Conservation (phyloP, 53 echinoderm and acorn worm species). For the Patiria pectinifera region DNA sequence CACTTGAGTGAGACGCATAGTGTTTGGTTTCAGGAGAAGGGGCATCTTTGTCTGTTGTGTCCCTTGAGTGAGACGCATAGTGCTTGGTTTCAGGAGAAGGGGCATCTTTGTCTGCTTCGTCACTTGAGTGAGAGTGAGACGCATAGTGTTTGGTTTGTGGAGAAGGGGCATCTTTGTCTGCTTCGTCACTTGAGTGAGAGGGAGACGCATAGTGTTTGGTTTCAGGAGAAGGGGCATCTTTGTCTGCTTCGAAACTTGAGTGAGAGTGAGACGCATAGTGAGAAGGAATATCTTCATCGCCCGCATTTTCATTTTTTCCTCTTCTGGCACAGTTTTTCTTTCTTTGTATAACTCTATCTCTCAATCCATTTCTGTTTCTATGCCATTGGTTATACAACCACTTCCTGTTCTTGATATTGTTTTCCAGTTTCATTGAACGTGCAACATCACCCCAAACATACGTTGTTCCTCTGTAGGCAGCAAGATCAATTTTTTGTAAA, state of each 20-base stretch:
- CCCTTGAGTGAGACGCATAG: too few relatives aligned
- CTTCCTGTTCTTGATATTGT: constrained; percentile 13
- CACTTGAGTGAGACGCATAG: too few relatives aligned
- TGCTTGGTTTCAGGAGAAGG: too few relatives aligned
- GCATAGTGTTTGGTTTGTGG: not conserved
- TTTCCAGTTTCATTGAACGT: not conserved
- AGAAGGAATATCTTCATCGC: not conserved
- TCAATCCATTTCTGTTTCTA: constrained; percentile 20
- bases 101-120: too few relatives aligned
- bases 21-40: too few relatives aligned
- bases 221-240: not conserved
- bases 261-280: too few relatives aligned
- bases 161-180: not conserved
- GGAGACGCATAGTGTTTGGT: not conserved
- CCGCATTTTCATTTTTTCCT: not conserved
- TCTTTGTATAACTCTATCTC: not conserved
- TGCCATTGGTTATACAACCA: constrained; percentile 39
- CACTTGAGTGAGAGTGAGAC: not conserved
- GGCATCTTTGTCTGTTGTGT: too few relatives aligned
- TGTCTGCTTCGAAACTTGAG: not conserved
- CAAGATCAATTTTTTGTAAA: not conserved
- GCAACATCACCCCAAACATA: constrained; percentile 10
- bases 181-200: not conserved
- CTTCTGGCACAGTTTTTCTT: not conserved
- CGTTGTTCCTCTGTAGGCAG: not conserved